Conservation (phyloP, 2,888 invertebrate genomes). For the Hydropsyche betteni region DNA sequence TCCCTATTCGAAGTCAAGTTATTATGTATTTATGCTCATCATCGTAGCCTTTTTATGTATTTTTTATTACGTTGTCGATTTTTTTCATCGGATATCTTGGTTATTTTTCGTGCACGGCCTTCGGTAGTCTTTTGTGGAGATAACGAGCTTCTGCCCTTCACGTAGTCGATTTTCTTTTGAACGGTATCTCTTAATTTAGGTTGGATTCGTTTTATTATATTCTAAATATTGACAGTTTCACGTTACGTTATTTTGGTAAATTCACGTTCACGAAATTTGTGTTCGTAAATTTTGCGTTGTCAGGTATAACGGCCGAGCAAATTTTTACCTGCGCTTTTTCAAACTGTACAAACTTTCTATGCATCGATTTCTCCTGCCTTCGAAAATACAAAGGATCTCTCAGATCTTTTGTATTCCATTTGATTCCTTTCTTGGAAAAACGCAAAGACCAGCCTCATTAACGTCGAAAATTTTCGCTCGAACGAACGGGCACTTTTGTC, state of each 20-base stretch:
- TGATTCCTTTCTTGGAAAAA: conserved; percentile 22
- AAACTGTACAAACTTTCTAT: conserved; percentile 4
- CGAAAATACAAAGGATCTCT: conserved; percentile 9
- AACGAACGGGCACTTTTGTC: not conserved
- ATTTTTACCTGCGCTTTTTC: conserved; percentile 4
- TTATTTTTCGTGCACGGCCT: conserved; percentile 14
- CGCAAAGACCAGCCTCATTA: conserved; percentile 21
- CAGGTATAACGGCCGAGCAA: conserved; percentile 4
- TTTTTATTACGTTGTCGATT: conserved; percentile 18
- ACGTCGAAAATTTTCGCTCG: conserved; percentile 8
- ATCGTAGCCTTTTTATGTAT: conserved; percentile 13
- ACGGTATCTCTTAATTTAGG: not conserved
- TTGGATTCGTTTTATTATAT: too few species aligned
- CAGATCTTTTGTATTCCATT: conserved; percentile 17
- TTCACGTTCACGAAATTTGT: too few species aligned
- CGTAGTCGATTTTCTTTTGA: not conserved
- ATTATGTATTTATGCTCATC: conserved; percentile 41
- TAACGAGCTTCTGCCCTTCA: conserved; percentile 22
- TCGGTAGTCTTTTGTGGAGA: conserved; percentile 26
- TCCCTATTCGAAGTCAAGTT: conserved; percentile 18
- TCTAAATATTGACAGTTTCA: not conserved
- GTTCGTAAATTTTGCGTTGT: not conserved
- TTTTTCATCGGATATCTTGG: conserved; percentile 30
- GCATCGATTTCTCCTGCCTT: conserved; percentile 24
- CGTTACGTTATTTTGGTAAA: not conserved